A percentile compares a stretch with the other conserved stretches of the same genome.
These are phyloP conservation scores for Zaprionus ornatus DNA, from an alignment of 1,140 invertebrate genomes.

Conservation along the genomic window DNA sequence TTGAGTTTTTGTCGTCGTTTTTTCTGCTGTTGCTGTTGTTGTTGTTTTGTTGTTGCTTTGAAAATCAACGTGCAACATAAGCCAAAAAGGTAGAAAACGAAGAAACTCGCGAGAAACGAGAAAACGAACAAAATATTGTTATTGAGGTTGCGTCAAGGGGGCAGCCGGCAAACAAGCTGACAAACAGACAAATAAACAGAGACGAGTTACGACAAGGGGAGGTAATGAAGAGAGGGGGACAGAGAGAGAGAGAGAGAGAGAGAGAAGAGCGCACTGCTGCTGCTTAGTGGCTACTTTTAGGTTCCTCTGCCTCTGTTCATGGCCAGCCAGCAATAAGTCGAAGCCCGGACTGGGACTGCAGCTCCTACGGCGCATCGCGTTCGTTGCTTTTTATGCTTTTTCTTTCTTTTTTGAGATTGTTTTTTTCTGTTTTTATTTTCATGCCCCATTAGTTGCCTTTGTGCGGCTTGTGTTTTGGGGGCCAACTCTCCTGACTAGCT, in stretches of 20 bases:
- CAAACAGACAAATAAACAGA: conserved; percentile 24
- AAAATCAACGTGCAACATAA: conserved; percentile 67
- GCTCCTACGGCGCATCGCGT: conserved; percentile 20
- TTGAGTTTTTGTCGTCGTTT: conserved; percentile 18
- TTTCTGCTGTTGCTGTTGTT: conserved; percentile 23
- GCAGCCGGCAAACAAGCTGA: conserved; percentile 28
- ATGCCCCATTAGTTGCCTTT: conserved; percentile 63
- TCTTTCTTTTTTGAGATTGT: conserved; percentile 15
- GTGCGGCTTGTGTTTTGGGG: conserved; percentile 53
- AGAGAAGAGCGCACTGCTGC: conserved; percentile 9
- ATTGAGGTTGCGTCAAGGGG: conserved; percentile 65
- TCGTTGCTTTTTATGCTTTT: conserved; percentile 23
- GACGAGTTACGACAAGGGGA: background rate
- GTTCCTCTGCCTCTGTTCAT: conserved; percentile 18
- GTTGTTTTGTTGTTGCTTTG: conserved; percentile 32
- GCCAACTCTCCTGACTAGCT: conserved; percentile 29
- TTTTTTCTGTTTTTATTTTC: conserved; percentile 39
- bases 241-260: background rate
- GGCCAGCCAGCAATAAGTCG: conserved; percentile 30
- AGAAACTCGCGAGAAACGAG: conserved; percentile 52
- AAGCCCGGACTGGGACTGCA: background rate
- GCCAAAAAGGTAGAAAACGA: conserved; percentile 59
- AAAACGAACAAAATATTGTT: conserved; percentile 63
- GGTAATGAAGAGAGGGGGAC: background rate
- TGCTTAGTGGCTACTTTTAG: conserved; percentile 34